A percentile compares a stretch with the other conserved stretches of the same genome.
These are phyloP conservation scores for Lepidostoma basale DNA, from an alignment of 1,140 invertebrate species.

Conservation along the genomic window DNA sequence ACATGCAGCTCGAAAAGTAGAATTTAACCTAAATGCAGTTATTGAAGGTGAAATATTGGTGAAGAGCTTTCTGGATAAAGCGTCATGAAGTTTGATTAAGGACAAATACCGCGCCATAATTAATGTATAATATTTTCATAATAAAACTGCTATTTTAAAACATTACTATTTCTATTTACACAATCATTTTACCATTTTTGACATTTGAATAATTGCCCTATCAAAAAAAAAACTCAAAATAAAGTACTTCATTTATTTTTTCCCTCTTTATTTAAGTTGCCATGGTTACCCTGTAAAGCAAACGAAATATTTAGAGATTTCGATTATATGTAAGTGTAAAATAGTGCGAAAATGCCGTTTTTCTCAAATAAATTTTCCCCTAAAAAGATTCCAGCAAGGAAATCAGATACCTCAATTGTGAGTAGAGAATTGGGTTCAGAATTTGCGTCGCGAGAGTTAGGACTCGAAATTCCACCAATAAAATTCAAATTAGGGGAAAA, in stretches of 20 bases:
- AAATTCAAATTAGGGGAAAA: constrained; percentile 67
- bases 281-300: too few species aligned
- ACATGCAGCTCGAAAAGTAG: constrained; percentile 56
- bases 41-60: not conserved
- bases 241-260: not conserved
- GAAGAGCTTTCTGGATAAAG: constrained; percentile 3
- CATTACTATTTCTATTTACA: not conserved
- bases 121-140: not conserved
- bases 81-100: constrained; percentile 10
- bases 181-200: not conserved
- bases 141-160: not conserved
- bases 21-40: constrained; percentile 23
- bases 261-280: too few species aligned
- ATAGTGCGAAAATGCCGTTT: constrained; percentile 57
- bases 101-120: constrained; percentile 11
- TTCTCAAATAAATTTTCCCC: constrained; percentile 68
- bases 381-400: constrained; percentile 64
- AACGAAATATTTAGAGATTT: not conserved
- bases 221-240: not conserved
- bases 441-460: constrained; percentile 64
- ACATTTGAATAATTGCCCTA: not conserved
- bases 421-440: constrained; percentile 66
- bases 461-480: constrained; percentile 63
- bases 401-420: constrained; percentile 60
- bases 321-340: not conserved